These are phyloP conservation scores for Melanocharis versteri DNA, from an alignment of 2,113 vertebrate species.

Conservation along the genomic window DNA sequence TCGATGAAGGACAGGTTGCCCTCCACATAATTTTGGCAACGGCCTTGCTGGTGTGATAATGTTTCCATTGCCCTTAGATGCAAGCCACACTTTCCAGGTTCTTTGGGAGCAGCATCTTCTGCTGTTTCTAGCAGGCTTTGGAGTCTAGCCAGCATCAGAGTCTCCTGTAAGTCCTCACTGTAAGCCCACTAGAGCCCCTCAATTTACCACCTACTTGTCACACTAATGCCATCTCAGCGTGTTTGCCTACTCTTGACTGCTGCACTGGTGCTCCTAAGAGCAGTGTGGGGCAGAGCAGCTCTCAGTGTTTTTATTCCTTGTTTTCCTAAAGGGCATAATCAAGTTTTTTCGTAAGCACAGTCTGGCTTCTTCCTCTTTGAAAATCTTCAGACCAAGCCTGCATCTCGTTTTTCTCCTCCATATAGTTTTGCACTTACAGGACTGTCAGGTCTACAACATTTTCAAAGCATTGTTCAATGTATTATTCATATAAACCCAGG, in stretches of 20 bases:
- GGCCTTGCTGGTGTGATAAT: fast-evolving
- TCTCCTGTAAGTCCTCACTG: neutral
- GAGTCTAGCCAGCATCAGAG: neutral
- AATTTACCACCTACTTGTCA: neutral
- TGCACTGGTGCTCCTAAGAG: neutral
- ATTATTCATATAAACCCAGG: neutral
- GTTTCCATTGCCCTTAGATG: neutral
- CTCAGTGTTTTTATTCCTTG: neutral
- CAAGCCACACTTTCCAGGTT: neutral
- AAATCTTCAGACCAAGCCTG: neutral
- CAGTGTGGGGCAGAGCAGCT: neutral
- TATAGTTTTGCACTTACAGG: neutral
- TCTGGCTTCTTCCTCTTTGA: neutral
- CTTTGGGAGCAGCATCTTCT: neutral
- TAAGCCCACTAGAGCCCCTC: neutral
- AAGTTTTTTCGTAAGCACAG: neutral
- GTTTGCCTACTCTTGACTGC: neutral
- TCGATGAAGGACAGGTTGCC: neutral
- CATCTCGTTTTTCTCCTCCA: neutral
- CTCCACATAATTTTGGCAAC: fast-evolving
- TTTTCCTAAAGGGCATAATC: neutral
- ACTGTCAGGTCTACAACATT: neutral
- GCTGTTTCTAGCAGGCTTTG: neutral
- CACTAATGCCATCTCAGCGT: fast-evolving
- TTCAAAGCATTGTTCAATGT: neutral